phyloP scores from a whole-genome alignment of 2,888 invertebrate species.

The Seira sanloemensis region DNA sequence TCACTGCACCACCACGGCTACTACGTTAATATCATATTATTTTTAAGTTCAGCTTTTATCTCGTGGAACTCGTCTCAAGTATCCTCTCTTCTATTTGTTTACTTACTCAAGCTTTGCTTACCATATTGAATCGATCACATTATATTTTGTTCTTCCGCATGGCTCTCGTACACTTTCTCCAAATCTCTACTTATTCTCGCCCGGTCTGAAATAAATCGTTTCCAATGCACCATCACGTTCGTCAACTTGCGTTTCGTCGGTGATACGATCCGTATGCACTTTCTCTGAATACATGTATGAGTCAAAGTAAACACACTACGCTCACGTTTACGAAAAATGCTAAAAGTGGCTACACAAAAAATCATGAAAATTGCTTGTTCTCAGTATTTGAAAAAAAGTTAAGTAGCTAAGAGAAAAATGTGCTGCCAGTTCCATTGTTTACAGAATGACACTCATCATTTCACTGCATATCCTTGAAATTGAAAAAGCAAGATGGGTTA shows the following conservation, averaged over 20 bases:
- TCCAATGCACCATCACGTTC: constrained; percentile 6
- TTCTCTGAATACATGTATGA: neutral
- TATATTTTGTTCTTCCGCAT: constrained; percentile 16
- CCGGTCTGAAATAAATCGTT: neutral
- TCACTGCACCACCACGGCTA: neutral
- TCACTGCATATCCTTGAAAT: neutral
- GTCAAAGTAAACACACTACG: neutral
- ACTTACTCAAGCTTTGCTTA: neutral
- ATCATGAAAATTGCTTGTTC: too few relatives aligned
- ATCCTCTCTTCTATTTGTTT: neutral
- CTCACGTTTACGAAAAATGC: neutral
- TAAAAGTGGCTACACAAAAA: neutral
- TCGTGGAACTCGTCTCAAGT: neutral
- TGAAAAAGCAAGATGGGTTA: neutral
- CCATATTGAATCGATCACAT: constrained; percentile 5
- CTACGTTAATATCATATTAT: neutral
- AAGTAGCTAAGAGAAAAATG: constrained; percentile 13
- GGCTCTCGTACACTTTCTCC: constrained; percentile 4
- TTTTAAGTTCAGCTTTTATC: neutral
- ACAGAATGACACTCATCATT: constrained; percentile 52
- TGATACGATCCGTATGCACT: neutral
- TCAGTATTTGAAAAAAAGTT: too few relatives aligned
- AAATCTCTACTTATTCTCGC: neutral
- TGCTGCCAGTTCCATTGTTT: constrained; percentile 54
- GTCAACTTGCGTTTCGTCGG: neutral